Percentiles rank a stretch among this genome's conserved stretches.
Conservation (phyloP, 2,113 vertebrate species). For the Octodon degus region DNA sequence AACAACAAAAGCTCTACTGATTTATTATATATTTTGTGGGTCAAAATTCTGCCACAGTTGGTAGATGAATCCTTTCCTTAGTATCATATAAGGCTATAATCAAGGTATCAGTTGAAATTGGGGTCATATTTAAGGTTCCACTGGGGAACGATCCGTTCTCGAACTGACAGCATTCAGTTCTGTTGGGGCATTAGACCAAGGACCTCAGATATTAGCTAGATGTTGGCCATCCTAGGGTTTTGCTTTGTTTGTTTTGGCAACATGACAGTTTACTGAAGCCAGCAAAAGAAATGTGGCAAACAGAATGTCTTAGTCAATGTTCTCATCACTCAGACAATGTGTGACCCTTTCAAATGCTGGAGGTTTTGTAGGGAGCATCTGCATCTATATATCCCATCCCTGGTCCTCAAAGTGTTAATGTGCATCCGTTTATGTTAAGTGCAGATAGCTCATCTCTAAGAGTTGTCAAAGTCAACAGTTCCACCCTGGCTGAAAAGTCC, state of each 20-base stretch:
- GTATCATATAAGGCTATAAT: neutral
- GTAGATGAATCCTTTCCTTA: neutral
- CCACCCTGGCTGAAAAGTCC: neutral
- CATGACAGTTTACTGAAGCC: neutral
- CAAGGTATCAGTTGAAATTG: neutral
- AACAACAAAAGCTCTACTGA: neutral
- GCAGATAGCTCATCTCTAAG: neutral
- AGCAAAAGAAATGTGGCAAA: neutral
- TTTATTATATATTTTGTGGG: neutral
- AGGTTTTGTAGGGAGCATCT: neutral
- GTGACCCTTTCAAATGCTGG: neutral
- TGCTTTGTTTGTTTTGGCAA: neutral
- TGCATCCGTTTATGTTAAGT: neutral
- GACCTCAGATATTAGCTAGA: neutral
- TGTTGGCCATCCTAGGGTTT: neutral
- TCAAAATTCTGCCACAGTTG: neutral
- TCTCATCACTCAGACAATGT: neutral
- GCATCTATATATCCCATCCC: neutral
- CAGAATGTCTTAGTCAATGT: neutral
- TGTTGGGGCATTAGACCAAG: neutral
- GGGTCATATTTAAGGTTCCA: neutral
- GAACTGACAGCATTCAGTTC: neutral
- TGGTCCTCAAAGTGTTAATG: neutral
- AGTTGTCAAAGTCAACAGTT: neutral
- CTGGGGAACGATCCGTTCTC: neutral